These are phyloP conservation scores for Arge pagana DNA, from an alignment of 2,888 invertebrate genomes.

Conservation along the genomic window DNA sequence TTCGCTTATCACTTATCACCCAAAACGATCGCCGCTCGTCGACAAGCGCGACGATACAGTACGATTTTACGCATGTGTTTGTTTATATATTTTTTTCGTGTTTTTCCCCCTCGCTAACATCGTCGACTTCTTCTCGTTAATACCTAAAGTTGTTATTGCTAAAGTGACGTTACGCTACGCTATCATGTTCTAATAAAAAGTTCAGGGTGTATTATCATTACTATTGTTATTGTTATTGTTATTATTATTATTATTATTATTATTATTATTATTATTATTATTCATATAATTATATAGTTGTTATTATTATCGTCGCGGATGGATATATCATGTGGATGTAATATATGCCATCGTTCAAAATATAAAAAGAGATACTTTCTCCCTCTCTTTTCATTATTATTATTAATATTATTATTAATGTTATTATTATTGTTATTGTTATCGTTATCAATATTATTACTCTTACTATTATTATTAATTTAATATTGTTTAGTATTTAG, in stretches of 20 bases:
- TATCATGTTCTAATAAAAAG: not conserved
- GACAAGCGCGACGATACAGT: not conserved
- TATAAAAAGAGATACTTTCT: not conserved
- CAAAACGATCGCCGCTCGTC: constrained; percentile 6
- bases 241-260: constrained; percentile 8
- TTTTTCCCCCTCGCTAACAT: too few relatives aligned
- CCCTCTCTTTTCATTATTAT: not conserved
- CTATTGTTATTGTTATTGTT: not conserved
- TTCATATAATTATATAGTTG: too few relatives aligned
- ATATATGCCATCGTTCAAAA: too few relatives aligned
- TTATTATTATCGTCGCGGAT: too few relatives aligned
- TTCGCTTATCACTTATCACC: constrained; percentile 27
- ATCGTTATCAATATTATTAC: too few relatives aligned
- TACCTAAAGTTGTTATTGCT: not conserved
- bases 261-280: not conserved
- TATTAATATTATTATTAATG: too few relatives aligned
- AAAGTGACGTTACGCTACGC: not conserved
- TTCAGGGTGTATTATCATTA: not conserved
- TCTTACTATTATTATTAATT: too few relatives aligned
- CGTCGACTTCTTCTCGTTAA: too few relatives aligned
- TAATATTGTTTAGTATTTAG: too few relatives aligned
- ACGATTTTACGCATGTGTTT: not conserved
- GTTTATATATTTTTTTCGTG: too few relatives aligned
- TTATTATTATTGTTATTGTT: too few relatives aligned
- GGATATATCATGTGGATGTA: too few relatives aligned